Evolutionary conservation across 2,113 vertebrate species (phyloP), one percentile per base, ranked within the genome.

Genomic region (Eptesicus fuscus): DNA sequence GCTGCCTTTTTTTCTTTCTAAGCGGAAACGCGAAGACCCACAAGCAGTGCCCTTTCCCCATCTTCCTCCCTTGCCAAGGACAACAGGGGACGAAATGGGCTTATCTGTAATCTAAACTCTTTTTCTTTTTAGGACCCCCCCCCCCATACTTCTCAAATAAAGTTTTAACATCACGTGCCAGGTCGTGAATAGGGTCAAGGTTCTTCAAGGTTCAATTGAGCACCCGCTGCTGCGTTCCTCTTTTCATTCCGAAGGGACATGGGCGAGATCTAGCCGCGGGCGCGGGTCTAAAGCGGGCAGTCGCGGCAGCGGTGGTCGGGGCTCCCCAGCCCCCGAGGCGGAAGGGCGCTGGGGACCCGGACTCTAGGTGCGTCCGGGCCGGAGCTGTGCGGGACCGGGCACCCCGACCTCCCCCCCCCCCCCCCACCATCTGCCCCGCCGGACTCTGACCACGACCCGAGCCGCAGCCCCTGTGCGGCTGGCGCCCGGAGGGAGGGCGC

Each of bases 201-300:
- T 53, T 82, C 67, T 30, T 28, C 83, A 9, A 35, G n/a, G 5
- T 56, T 82, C 67, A 18, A 0, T 59, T 3, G 32, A 23, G 18
- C 4, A 2, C 32, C 9, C 5, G 9, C 30, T 2, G 0, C 12
- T 0, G 0, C 0, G 0, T 9, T 49, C 56, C 11, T 73, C 65
- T 44, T 88, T 70, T 61, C 44, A 23, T 35, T 23, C 5, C 16
- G 18, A 37, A 88, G 22, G 51, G 61, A 40, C 61, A 14, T 9
- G 11, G 22, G 51, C 3, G 4, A 10, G 18, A 7, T 6, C 18
- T 6, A 25, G 76, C 74, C 23, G 0, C 2, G 11, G 23, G 30
- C 12, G 30, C 8, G 12, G 67, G 40, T 42, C 10, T 30, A 4
- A 11, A 0, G 4, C 4, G 4, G 59, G n/a, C 10, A 5, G 63